Percentiles rank a stretch among this genome's conserved stretches.
These are phyloP conservation scores for Oeneis ivallda DNA, from an alignment of 2,888 invertebrate genomes.

Conservation along the genomic window DNA sequence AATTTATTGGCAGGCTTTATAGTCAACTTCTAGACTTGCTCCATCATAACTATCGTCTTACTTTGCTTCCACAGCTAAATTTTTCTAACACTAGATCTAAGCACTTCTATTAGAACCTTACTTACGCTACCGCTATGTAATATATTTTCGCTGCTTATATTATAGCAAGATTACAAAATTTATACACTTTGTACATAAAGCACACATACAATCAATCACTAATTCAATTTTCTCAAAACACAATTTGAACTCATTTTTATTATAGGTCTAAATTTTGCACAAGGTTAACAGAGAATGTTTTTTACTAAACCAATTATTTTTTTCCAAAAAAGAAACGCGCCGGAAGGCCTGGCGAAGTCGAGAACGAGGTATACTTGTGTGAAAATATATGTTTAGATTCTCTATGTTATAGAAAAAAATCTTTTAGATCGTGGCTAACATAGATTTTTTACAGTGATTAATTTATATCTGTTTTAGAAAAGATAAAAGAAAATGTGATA, in stretches of 20 bases:
- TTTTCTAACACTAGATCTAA: constrained; percentile 27
- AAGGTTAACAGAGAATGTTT: constrained; percentile 73
- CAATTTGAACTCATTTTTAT: constrained; percentile 29
- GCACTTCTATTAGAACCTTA: constrained; percentile 10
- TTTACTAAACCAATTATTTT: constrained; percentile 76
- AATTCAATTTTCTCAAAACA: constrained; percentile 16
- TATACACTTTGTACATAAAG: constrained; percentile 23
- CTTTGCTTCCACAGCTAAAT: constrained; percentile 25
- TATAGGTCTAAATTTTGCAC: constrained; percentile 55
- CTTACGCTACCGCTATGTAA: constrained; percentile 13
- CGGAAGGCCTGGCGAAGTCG: constrained; percentile 90
- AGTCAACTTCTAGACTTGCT: constrained; percentile 31
- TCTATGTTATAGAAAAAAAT: constrained; percentile 66
- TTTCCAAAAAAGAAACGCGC: constrained; percentile 84
- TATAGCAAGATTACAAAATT: constrained; percentile 18
- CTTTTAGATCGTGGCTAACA: constrained; percentile 77
- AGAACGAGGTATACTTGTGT: constrained; percentile 85
- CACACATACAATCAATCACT: constrained; percentile 23
- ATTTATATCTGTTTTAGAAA: constrained; percentile 47
- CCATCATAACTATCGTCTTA: constrained; percentile 21
- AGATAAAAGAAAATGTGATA: constrained; percentile 13
- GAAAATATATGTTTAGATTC: constrained; percentile 74
- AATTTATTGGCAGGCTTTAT: constrained; percentile 24
- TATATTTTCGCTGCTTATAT: constrained; percentile 20
- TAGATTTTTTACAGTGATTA: constrained; percentile 71